Base-by-base conservation (phyloP, 2,113 vertebrate species). In the Danionella cerebrum region DNA sequence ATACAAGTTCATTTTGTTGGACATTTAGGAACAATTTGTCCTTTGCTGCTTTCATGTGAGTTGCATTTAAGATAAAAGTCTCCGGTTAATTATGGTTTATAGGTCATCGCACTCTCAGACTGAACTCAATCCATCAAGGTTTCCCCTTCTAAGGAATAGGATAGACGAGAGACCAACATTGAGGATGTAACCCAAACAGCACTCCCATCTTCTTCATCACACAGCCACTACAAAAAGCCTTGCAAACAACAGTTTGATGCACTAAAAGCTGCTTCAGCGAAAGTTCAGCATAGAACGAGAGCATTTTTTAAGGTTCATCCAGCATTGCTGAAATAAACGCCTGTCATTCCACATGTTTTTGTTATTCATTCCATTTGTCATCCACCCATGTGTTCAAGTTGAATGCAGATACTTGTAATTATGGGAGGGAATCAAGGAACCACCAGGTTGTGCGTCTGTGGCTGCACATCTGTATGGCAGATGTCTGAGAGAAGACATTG, bases 391-490 rank as follows among this genome's bases (percentile, higher is more conserved):
- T 67, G 72, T 70, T 60, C 65, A 36, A 47, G 51, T 27, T 16
- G 65, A 57, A 27, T 58, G 71, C 63, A 75, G 58, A 69, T 21
- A 60, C 42, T 52, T 44, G 58, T 67, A 69, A 75, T 78, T 73
- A 75, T 5, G 42, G 58, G 16, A 13, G 10, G 67, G 39, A 65
- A 70, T 68, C 48, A 70, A 47, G 70, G 60, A 70, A 27, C 60
- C 47, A 67, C 75, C 72, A 73, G 31, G 27, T 65, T 75, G 25
- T 65, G 41, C 71, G 72, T 72, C 73, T 69, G 55, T 67, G 65
- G 55, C 59, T 50, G 7, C 63, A 36, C 66, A 78, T 76, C 63
- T 82, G 75, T 41, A 45, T 27, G 29, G 60, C 76, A 82, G 66
- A 31, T 78, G 74, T 70, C 33, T 36, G 5, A 22, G 50, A 54